Evolutionary conservation across 2,888 invertebrate genomes (phyloP), one percentile per base, ranked within the genome.

Genomic region (Cheilosia variabilis): DNA sequence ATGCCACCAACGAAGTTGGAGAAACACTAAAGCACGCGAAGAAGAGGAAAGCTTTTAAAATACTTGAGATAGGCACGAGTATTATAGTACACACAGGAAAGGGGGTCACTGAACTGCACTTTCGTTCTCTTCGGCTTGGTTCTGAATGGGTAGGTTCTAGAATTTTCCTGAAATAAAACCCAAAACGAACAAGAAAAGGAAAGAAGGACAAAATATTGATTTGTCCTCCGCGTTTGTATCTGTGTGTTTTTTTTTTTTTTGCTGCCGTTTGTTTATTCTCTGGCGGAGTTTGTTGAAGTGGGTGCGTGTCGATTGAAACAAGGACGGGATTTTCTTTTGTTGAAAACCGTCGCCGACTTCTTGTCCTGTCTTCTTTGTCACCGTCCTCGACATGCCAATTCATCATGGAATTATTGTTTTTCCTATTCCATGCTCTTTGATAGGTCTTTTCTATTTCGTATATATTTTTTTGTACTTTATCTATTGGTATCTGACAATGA

Each of bases 191-290:
- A 22, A 75, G 69, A 66, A 27, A 15, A 78, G 43, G 10, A 72
- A 73, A 69, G 53, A 71, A 75, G 65, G 71, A 79, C 69, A 55
- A 60, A 84, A 80, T 84, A 84, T 84, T 71, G 79, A 84, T 84
- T 84, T 84, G 84, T 65, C 66, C 69, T 75, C 52, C 7, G 68
- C 53, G 37, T n/a, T 31, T 60, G 34, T 45, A 57, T 66, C 19
- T 57, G 34, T 66, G 34, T 24, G 4, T 27, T 7, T 27, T 34
- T 27, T 27, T 27, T 7, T 27, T 27, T 27, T 27, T 27, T 27
- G 27, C 27, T 27, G 27, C 7, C 5, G 66, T 50, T 34, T 58
- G 41, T 72, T 52, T 65, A 68, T 52, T 47, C 45, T 73, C n/a
- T 55, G 72, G 22, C 69, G 58, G 47, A 43, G 24, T 65, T 75